Percentiles rank a stretch among this genome's conserved stretches.
phyloP scores from a whole-genome alignment of 2,113 vertebrate genomes.

The Cephalopholis sonnerati region DNA sequence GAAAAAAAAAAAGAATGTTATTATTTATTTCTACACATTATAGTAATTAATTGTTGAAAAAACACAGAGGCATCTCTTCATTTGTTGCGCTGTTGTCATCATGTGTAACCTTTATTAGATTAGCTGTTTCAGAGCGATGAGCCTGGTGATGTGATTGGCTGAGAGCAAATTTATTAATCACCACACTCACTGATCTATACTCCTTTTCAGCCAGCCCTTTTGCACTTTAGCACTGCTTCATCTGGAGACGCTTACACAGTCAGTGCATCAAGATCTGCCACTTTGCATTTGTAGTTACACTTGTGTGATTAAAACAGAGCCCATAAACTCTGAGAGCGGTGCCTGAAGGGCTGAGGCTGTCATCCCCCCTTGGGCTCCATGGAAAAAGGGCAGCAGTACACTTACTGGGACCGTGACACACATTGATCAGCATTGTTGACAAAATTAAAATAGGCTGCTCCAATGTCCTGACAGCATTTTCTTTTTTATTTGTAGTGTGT shows the following conservation, averaged over 20 bases:
- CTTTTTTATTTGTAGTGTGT: neutral
- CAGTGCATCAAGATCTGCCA: neutral
- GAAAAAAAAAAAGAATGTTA: neutral
- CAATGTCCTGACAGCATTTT: neutral
- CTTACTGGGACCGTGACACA: neutral
- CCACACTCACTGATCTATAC: neutral
- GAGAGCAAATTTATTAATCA: neutral
- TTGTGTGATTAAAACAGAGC: neutral
- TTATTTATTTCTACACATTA: neutral
- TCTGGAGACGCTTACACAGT: neutral
- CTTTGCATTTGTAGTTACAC: neutral
- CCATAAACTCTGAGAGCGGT: neutral
- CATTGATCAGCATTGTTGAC: neutral
- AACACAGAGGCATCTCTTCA: neutral
- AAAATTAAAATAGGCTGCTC: too few species aligned
- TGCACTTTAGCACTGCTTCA: neutral
- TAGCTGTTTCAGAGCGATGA: neutral
- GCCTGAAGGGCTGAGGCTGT: neutral
- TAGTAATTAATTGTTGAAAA: neutral
- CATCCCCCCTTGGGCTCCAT: neutral
- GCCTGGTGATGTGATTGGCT: neutral
- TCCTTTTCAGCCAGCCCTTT: neutral
- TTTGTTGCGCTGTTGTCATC: neutral
- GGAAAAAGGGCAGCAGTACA: neutral
- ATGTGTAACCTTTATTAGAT: neutral